phyloP scores from a whole-genome alignment of 2,113 vertebrate genomes.

The Theristicus caerulescens region DNA sequence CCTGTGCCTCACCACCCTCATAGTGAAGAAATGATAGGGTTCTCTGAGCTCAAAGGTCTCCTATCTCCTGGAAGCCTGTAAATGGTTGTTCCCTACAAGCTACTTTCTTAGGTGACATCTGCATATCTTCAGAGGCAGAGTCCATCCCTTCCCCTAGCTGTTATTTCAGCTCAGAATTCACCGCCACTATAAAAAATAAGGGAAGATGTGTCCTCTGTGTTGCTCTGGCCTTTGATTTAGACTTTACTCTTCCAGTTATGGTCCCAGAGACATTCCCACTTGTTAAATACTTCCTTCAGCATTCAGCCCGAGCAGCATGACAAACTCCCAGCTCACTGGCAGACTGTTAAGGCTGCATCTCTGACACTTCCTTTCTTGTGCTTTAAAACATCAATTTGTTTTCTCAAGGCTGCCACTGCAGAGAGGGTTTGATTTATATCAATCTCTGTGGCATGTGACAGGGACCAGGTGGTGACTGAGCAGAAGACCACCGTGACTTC shows the following conservation, averaged over 20 bases:
- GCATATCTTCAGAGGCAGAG: neutral
- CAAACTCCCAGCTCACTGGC: neutral
- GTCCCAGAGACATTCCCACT: neutral
- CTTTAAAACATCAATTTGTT: neutral
- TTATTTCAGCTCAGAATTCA: neutral
- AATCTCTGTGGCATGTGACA: neutral
- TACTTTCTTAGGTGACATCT: neutral
- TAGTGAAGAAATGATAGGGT: neutral
- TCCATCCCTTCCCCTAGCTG: neutral
- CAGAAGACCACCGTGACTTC: neutral
- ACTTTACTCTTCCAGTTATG: neutral
- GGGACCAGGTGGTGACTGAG: constrained; percentile 39
- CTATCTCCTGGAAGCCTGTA: neutral
- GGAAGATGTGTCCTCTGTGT: neutral
- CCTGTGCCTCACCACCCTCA: neutral
- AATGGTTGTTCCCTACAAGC: neutral
- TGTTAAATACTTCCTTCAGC: neutral
- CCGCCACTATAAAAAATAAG: neutral
- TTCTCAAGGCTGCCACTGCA: neutral
- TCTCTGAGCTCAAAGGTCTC: neutral
- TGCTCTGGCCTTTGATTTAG: neutral
- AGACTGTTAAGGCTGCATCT: neutral
- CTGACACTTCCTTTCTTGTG: neutral
- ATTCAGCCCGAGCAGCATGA: neutral
- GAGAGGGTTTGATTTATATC: constrained; percentile 18